Base-by-base conservation (phyloP, 2,113 vertebrate genomes). In the Serranochromis macrocephalus region DNA sequence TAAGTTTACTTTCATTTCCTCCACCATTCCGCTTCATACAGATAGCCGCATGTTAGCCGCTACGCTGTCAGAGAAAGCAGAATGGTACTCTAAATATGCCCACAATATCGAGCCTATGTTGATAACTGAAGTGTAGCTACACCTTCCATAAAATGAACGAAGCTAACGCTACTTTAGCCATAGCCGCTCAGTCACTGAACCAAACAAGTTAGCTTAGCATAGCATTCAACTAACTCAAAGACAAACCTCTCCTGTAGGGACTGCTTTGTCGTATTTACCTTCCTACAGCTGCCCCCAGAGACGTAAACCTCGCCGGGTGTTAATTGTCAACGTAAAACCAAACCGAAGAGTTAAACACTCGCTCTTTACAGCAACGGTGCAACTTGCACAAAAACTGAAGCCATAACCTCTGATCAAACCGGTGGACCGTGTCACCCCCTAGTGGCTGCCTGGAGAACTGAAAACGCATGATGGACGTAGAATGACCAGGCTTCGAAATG, bases 161-260 rank as follows among this genome's bases (percentile, higher is more conserved):
- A 80, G 94, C 93, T 89, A 89, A 89, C 38, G 66, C 24, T 80
- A 88, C 66, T 49, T 80, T 89, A 88, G 83, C 88, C 29, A 6
- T 40, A 61, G 40, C 42, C 47, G 8, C 33, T 78, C 33, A 40
- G 36, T 82, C 8, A 80, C 82, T 66, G 58, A 82, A 78, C 29
- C 51, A 61, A 80, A 81, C 49, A 58, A 79, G 83, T 86, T 93
- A 94, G 92, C 92, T 90, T 93, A 91, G 85, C 91, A 26, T 80
- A 68, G 68, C 45, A 61, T 6, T 51, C 8, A 36, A 38, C 8
- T 45, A 81, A 85, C 82, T 55, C 26, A 66, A 21, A 49, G 7
- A 80, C 13, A 84, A 84, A 51, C 5, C 73, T 13, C 31, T 4
- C 40, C 9, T 3, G 10, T 7, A 2, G 21, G 3, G 17, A 13